Evolutionary conservation across 2,797 vertebrate species (phyloP).

Genomic region (Staurois parvus): DNA sequence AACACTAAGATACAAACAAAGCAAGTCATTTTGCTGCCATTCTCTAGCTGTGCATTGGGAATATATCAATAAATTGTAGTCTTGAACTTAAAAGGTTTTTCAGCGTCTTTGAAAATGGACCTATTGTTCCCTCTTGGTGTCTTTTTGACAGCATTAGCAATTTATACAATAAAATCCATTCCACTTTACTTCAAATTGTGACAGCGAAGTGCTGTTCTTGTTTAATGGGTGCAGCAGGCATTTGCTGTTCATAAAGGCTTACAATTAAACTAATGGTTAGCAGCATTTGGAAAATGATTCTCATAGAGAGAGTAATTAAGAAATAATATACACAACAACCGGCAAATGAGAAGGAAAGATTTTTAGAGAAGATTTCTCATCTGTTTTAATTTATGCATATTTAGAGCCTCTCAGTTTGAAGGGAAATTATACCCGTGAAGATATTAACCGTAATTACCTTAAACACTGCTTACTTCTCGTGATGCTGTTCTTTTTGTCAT

Average conservation of each 20-base stretch:
- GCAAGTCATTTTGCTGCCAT: slow-evolving; percentile 35
- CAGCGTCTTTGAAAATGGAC: slow-evolving; percentile 43
- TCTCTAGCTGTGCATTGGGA: slow-evolving; percentile 34
- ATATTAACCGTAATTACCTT: slow-evolving; percentile 41
- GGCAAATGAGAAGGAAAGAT: slow-evolving; percentile 20
- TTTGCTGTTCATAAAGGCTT: slow-evolving; percentile 44
- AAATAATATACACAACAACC: slow-evolving; percentile 24
- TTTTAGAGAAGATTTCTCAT: slow-evolving; percentile 23
- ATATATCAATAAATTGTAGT: slow-evolving; percentile 58
- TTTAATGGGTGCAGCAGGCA: slow-evolving; percentile 27
- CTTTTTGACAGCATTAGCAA: slow-evolving; percentile 56
- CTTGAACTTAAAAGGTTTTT: slow-evolving; percentile 52
- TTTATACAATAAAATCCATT: slow-evolving; percentile 58
- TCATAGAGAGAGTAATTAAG: slow-evolving; percentile 40
- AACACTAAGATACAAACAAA: slow-evolving; percentile 32
- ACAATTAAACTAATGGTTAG: slow-evolving; percentile 47
- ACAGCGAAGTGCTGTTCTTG: slow-evolving; percentile 52
- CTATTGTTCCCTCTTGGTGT: slow-evolving; percentile 56
- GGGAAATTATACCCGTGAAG: slow-evolving; percentile 36
- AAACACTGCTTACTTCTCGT: slow-evolving; percentile 17
- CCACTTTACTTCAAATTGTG: slow-evolving; percentile 47
- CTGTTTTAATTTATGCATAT: slow-evolving; percentile 40
- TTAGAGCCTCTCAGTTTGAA: slow-evolving; percentile 7
- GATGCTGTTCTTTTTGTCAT: slow-evolving; percentile 11
- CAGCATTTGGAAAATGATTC: slow-evolving; percentile 44